Conservation (phyloP, 35 echinoderm and acorn worm species). For the Heliocidaris tuberculata region DNA sequence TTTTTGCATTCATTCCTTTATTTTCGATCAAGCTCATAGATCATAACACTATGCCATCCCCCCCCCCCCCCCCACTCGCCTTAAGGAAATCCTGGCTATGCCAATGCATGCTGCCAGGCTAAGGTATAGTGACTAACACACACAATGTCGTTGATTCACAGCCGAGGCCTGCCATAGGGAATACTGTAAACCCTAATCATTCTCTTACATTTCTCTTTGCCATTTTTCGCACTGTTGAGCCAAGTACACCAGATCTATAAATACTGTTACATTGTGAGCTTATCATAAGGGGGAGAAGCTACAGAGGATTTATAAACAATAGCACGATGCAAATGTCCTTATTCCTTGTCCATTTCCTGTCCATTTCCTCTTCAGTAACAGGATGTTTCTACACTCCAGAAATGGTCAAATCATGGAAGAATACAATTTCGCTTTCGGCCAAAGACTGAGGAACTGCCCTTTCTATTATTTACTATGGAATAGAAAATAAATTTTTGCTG, state of each 20-base stretch:
- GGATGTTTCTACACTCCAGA: neutral
- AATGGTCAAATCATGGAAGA: neutral
- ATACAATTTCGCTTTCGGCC: no score
- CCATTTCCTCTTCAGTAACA: neutral
- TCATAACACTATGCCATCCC: no score
- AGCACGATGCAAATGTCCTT: neutral
- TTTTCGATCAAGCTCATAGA: no score
- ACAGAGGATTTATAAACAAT: neutral
- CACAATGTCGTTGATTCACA: neutral
- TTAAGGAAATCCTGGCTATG: neutral
- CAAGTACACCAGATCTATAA: neutral
- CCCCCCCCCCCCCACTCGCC: neutral
- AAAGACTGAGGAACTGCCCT: no score
- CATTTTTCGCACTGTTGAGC: neutral
- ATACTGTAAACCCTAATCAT: neutral
- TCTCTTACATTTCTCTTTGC: neutral
- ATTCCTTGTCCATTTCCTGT: neutral
- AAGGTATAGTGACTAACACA: neutral
- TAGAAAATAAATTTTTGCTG: no score
- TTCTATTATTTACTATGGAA: no score
- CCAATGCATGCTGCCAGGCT: neutral
- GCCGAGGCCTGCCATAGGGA: neutral
- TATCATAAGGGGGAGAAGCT: neutral
- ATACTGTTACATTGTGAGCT: neutral
- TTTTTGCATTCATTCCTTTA: no score